Percentiles rank a stretch among this genome's conserved stretches.
phyloP scores from a whole-genome alignment of 1,140 invertebrate species.

The Marisa cornuarietis region DNA sequence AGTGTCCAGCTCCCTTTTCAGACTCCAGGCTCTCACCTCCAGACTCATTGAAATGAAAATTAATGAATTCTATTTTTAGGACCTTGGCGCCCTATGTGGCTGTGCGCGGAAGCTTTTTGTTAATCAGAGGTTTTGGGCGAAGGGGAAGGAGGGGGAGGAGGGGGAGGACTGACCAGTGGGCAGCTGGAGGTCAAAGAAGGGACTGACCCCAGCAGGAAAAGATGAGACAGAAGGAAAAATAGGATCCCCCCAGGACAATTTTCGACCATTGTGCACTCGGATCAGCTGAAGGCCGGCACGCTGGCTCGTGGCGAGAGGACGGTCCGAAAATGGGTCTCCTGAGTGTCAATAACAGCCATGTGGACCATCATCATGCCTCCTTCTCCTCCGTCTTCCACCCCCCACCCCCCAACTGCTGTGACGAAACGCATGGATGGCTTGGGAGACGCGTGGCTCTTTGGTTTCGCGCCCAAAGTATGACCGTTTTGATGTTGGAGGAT shows the following conservation, averaged over 20 bases:
- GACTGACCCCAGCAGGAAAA: conserved; percentile 9
- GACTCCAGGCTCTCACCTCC: neutral
- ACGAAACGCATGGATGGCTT: neutral
- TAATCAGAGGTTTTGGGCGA: conserved; percentile 9
- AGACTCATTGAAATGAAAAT: conserved; percentile 23
- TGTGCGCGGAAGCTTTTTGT: conserved; percentile 13
- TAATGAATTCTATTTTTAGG: conserved; percentile 30
- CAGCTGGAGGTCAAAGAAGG: neutral
- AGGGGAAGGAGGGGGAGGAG: neutral
- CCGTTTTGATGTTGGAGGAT: too few relatives aligned
- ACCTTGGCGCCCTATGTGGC: neutral
- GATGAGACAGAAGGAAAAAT: conserved; percentile 23
- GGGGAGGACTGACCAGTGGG: neutral
- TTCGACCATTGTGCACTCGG: conserved; percentile 15
- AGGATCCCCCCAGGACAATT: conserved; percentile 22
- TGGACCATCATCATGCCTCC: neutral
- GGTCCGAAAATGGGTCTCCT: neutral
- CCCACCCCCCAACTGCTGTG: neutral
- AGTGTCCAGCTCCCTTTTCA: conserved; percentile 8
- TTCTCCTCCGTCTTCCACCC: neutral
- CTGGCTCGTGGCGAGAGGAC: neutral
- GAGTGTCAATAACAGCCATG: conserved; percentile 4
- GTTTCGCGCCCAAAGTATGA: neutral
- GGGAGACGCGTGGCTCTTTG: neutral
- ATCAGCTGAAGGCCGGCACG: neutral